Percentiles rank a stretch among this genome's conserved stretches.
Conservation (phyloP, 2,113 vertebrate species). For the Gavia stellata region DNA sequence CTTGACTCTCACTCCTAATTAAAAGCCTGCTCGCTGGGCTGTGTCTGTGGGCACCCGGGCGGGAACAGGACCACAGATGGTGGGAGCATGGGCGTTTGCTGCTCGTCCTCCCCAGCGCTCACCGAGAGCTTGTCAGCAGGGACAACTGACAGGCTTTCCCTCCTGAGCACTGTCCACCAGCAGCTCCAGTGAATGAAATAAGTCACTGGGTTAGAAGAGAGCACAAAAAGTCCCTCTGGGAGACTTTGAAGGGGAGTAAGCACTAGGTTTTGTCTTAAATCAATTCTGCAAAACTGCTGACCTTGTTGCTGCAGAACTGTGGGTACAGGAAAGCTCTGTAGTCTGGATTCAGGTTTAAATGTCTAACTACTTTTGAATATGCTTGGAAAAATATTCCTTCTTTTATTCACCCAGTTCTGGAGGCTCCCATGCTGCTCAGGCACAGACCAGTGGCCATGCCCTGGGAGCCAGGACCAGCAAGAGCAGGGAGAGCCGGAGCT, state of each 20-base stretch:
- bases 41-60: neutral
- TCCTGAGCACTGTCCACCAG: neutral
- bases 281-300: neutral
- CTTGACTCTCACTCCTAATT: neutral
- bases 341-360: neutral
- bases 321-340: neutral
- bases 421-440: neutral
- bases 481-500: neutral
- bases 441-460: neutral
- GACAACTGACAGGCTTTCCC: neutral
- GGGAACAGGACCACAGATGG: neutral
- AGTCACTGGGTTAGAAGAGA: neutral
- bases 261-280: neutral
- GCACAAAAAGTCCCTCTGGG: neutral
- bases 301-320: neutral
- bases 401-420: neutral
- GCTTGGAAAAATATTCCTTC: neutral
- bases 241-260: neutral
- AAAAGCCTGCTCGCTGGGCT: neutral
- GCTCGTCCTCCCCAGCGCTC: neutral
- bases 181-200: neutral
- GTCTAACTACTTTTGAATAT: neutral
- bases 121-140: neutral
- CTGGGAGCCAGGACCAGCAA: neutral
- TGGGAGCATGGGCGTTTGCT: neutral